Percentiles rank a stretch among this genome's conserved stretches.
phyloP scores from a whole-genome alignment of 2,113 vertebrate genomes.

The Crotalus horridus region DNA sequence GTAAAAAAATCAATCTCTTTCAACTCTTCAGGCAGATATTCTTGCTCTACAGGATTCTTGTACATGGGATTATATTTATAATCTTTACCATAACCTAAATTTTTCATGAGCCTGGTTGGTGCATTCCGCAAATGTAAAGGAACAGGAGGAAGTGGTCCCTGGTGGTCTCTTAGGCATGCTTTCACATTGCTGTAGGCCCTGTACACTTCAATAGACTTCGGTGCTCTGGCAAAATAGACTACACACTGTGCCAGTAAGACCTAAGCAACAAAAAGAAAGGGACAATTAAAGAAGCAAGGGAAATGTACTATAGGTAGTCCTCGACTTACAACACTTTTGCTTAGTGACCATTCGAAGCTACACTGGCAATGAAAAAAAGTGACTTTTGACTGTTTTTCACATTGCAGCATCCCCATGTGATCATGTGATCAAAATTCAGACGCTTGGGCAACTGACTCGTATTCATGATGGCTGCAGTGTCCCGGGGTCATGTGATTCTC shows the following conservation, averaged over 20 bases:
- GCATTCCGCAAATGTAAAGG: slow-evolving; percentile 93
- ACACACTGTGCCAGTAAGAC: slow-evolving; percentile 95
- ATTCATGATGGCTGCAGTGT: neutral
- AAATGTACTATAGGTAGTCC: neutral
- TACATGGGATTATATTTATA: slow-evolving; percentile 92
- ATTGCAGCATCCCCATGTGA: neutral
- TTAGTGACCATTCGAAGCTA: neutral
- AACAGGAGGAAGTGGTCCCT: slow-evolving; percentile 86
- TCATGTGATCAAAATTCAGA: neutral
- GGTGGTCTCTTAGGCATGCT: slow-evolving; percentile 83
- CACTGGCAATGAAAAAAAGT: neutral
- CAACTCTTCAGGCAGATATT: slow-evolving; percentile 86
- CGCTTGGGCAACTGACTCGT: neutral
- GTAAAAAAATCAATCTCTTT: slow-evolving; percentile 81
- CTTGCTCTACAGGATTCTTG: slow-evolving; percentile 79
- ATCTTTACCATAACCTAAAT: slow-evolving; percentile 86
- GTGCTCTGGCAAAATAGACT: slow-evolving; percentile 86
- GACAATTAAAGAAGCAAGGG: neutral
- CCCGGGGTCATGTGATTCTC: neutral
- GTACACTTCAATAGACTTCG: slow-evolving; percentile 89
- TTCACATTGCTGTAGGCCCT: slow-evolving; percentile 87
- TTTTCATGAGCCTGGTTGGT: slow-evolving; percentile 89
- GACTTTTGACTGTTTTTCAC: neutral
- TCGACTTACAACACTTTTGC: no score
- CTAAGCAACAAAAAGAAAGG: slow-evolving; percentile 61